phyloP scores from a whole-genome alignment of 2,113 vertebrate species.

The Pterocles burchelli region DNA sequence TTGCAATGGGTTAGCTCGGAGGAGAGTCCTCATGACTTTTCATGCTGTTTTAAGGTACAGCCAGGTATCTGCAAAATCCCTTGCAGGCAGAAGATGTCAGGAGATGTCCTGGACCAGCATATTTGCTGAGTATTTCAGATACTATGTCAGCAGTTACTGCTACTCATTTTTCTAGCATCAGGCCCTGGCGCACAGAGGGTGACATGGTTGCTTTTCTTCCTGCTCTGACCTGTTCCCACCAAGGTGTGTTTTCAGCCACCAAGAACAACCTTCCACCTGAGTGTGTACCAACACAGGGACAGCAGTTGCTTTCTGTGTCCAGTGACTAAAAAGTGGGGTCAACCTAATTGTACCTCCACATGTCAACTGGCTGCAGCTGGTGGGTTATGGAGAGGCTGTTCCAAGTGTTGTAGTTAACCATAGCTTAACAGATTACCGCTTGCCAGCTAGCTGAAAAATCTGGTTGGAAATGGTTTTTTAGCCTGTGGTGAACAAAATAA shows the following conservation, averaged over 20 bases:
- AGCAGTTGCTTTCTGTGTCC: neutral
- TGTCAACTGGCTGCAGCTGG: neutral
- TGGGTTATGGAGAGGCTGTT: neutral
- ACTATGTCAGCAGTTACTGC: neutral
- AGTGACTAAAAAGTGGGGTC: neutral
- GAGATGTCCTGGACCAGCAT: neutral
- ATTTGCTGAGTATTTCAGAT: neutral
- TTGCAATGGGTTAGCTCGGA: neutral
- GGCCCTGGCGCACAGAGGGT: fast-evolving
- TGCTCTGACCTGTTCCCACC: neutral
- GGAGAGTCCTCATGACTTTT: neutral
- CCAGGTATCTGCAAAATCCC: neutral
- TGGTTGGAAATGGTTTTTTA: neutral
- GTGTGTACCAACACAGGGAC: neutral
- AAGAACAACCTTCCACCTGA: neutral
- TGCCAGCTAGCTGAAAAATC: neutral
- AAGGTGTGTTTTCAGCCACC: neutral
- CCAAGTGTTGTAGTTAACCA: neutral
- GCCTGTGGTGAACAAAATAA: neutral
- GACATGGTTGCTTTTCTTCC: neutral
- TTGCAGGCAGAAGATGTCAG: neutral
- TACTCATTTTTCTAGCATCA: neutral
- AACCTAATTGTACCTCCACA: neutral
- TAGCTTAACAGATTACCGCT: neutral
- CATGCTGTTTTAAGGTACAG: neutral